Conservation (phyloP, 2,797 vertebrate genomes). For the Urocyon cinereoargenteus region DNA sequence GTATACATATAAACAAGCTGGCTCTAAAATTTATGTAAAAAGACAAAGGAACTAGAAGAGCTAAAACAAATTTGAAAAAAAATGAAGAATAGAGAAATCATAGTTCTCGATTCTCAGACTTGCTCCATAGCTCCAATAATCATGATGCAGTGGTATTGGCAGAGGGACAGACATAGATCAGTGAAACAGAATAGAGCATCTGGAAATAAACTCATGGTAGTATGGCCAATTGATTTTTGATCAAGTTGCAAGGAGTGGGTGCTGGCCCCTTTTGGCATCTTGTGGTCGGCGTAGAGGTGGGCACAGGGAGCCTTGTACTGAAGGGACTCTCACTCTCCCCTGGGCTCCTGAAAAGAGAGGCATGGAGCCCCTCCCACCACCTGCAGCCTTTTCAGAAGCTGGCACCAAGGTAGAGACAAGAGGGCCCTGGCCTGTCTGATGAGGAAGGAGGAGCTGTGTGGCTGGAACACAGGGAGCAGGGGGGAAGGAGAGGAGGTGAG, state of each 20-base stretch:
- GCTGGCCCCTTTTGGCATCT: not conserved
- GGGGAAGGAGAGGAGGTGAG: not conserved
- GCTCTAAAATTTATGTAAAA: slow-evolving; percentile 53
- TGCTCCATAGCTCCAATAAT: not conserved
- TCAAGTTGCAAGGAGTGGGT: not conserved
- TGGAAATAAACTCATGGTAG: not conserved
- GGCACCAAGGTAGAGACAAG: not conserved
- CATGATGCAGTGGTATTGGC: not conserved
- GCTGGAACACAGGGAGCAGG: not conserved
- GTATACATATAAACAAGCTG: not conserved
- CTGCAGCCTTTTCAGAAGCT: not conserved
- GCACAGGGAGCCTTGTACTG: not conserved
- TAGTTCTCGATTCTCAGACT: slow-evolving; percentile 14
- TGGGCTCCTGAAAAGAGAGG: not conserved
- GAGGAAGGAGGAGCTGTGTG: not conserved
- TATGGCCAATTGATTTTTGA: not conserved
- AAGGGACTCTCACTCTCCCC: not conserved
- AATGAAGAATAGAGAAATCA: slow-evolving; percentile 49
- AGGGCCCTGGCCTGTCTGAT: not conserved
- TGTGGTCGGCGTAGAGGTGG: not conserved
- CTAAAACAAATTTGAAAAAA: slow-evolving; percentile 36
- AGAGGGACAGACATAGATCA: slow-evolving; percentile 17
- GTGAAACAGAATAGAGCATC: not conserved
- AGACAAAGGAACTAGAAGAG: slow-evolving; percentile 35
- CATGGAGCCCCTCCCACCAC: not conserved